Conservation (phyloP, 1,140 invertebrate species). For the Brachionus koreanus region DNA sequence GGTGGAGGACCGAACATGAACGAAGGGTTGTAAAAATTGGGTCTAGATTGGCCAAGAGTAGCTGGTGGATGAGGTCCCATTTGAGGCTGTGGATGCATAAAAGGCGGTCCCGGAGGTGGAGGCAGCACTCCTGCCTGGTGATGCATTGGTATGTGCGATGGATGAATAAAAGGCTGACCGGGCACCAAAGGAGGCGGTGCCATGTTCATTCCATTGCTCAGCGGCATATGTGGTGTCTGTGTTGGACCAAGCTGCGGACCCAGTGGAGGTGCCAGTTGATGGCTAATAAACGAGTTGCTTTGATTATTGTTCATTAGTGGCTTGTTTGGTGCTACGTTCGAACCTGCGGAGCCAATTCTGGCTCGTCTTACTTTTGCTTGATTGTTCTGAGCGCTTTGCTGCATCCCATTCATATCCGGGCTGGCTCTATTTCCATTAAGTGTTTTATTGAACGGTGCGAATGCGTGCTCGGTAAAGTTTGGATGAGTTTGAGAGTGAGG, state of each 20-base stretch:
- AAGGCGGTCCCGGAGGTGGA: slow-evolving; percentile 8
- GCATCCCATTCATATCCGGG: neutral
- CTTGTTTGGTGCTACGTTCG: neutral
- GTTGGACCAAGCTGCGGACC: slow-evolving; percentile 15
- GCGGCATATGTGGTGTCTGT: slow-evolving; percentile 27
- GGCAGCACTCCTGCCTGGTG: neutral
- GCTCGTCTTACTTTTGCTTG: neutral
- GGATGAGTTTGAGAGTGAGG: slow-evolving; percentile 33
- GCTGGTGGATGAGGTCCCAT: neutral
- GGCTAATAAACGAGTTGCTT: slow-evolving; percentile 26
- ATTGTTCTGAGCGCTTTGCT: neutral
- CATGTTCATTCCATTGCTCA: neutral
- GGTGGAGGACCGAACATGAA: slow-evolving; percentile 26
- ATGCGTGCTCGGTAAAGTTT: slow-evolving; percentile 26
- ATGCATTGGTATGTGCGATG: neutral
- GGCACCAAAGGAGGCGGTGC: neutral
- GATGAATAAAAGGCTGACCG: neutral
- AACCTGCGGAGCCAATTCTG: neutral
- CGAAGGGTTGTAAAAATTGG: slow-evolving; percentile 17
- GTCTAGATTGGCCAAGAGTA: neutral
- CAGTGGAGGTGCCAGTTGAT: neutral
- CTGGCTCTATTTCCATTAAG: neutral
- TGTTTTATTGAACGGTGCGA: neutral
- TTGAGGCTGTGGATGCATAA: slow-evolving; percentile 24
- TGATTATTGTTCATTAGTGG: neutral